Conservation (phyloP, 2,888 invertebrate species). For the Stenodera caucasica region DNA sequence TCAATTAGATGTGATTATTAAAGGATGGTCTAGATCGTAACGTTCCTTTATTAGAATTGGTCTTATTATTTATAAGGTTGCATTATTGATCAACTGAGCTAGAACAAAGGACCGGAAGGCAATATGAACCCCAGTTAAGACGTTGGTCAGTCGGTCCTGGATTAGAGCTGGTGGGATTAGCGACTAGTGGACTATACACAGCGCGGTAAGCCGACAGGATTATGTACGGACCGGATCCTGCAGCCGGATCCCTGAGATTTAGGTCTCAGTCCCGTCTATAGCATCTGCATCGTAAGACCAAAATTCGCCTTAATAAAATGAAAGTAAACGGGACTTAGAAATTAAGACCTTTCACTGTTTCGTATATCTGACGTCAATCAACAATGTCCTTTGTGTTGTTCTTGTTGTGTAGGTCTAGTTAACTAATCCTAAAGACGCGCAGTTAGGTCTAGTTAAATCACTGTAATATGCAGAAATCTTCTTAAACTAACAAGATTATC, state of each 20-base stretch:
- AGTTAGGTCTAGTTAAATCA: constrained; percentile 60
- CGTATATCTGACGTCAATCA: constrained; percentile 45
- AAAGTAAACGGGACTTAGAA: constrained; percentile 53
- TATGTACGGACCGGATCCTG: constrained; percentile 54
- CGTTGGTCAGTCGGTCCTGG: constrained; percentile 57
- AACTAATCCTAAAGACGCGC: constrained; percentile 67
- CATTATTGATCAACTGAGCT: constrained; percentile 55
- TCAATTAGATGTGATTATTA: constrained; percentile 8
- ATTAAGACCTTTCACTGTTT: constrained; percentile 43
- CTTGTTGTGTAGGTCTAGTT: constrained; percentile 57
- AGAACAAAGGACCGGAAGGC: constrained; percentile 57
- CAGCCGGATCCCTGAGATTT: constrained; percentile 56
- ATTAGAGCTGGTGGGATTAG: constrained; percentile 57
- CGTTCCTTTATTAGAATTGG: constrained; percentile 45
- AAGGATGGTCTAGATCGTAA: constrained; percentile 16
- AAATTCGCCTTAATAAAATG: constrained; percentile 47
- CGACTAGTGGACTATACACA: constrained; percentile 57
- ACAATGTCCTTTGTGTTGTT: constrained; percentile 50
- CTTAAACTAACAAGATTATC: constrained; percentile 75
- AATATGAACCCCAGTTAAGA: constrained; percentile 58
- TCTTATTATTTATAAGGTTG: constrained; percentile 57
- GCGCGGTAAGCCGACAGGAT: constrained; percentile 57
- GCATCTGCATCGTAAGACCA: constrained; percentile 54
- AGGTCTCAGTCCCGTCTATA: constrained; percentile 44
- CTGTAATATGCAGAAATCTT: constrained; percentile 72